phyloP scores from a whole-genome alignment of 2,888 invertebrate species.

The Magallana nippona region DNA sequence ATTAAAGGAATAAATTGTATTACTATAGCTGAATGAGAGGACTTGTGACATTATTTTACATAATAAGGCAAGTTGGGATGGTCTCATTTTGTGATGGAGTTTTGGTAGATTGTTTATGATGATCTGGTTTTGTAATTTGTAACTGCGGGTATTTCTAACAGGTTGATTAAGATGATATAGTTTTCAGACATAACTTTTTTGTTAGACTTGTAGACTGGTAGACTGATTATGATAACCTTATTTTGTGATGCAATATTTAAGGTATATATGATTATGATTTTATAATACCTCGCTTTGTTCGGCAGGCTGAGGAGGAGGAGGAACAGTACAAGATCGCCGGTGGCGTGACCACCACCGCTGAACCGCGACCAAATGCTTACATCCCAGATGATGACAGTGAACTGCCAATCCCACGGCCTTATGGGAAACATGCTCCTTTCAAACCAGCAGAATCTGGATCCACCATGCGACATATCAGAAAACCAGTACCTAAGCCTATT shows the following conservation, averaged over 20 bases:
- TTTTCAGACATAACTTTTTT: too few relatives aligned
- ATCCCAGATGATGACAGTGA: constrained; percentile 79
- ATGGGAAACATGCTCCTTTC: constrained; percentile 79
- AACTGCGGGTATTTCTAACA: too few relatives aligned
- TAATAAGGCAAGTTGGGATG: too few relatives aligned
- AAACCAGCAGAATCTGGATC: constrained; percentile 79
- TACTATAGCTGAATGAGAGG: too few relatives aligned
- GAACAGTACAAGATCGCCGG: constrained; percentile 78
- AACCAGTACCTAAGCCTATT: constrained; percentile 80
- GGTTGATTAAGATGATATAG: too few relatives aligned
- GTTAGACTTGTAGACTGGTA: too few relatives aligned
- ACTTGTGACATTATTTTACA: too few relatives aligned
- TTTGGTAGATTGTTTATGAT: too few relatives aligned
- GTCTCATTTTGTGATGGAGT: too few relatives aligned
- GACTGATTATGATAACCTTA: too few relatives aligned
- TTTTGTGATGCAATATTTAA: background rate
- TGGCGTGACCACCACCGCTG: constrained; percentile 78
- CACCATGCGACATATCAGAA: constrained; percentile 79
- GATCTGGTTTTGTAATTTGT: too few relatives aligned
- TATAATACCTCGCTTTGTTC: constrained; percentile 20
- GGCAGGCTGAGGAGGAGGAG: constrained; percentile 76
- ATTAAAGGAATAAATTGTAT: too few relatives aligned
- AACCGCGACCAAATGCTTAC: constrained; percentile 80
- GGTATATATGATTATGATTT: background rate
- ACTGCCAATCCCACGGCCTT: constrained; percentile 80